phyloP scores from a whole-genome alignment of 1,140 invertebrate species.

The Drosophila sulfurigaster region DNA sequence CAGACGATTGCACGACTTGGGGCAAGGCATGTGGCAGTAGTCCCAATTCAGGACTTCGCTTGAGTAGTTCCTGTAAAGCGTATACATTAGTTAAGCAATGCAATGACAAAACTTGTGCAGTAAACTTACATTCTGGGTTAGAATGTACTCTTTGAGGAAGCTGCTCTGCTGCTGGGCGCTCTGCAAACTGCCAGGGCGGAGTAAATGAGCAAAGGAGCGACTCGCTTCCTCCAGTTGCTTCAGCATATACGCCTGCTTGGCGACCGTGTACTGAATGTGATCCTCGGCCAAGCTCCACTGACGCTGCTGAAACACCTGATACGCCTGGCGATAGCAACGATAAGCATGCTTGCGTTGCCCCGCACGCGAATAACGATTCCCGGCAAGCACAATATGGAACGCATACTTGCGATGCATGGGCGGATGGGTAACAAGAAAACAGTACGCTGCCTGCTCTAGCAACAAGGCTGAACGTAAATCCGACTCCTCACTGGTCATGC shows the following conservation, averaged over 20 bases:
- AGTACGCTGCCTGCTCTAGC: constrained; percentile 97
- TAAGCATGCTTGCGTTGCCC: constrained; percentile 95
- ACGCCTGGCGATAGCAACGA: constrained; percentile 95
- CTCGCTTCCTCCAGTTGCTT: constrained; percentile 91
- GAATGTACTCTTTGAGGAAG: constrained; percentile 95
- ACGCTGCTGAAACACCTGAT: constrained; percentile 91
- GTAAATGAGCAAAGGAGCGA: constrained; percentile 91
- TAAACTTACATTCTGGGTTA: constrained; percentile 87
- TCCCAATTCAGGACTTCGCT: constrained; percentile 74
- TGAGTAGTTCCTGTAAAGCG: constrained; percentile 63
- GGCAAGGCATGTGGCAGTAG: constrained; percentile 75
- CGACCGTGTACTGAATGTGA: constrained; percentile 97
- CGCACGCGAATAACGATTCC: constrained; percentile 96
- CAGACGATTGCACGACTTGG: constrained; percentile 75
- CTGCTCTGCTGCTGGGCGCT: constrained; percentile 91
- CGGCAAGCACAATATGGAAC: constrained; percentile 98
- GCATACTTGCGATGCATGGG: constrained; percentile 96
- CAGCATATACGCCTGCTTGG: constrained; percentile 93
- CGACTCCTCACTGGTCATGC: constrained; percentile 97
- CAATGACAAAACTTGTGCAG: background rate
- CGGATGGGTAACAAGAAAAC: constrained; percentile 91
- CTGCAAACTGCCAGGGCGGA: constrained; percentile 91
- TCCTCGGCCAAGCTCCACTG: constrained; percentile 97
- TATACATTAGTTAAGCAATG: background rate
- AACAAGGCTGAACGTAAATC: constrained; percentile 95